Base-by-base conservation (phyloP, 2,113 vertebrate species). In the Carassius gibelio region DNA sequence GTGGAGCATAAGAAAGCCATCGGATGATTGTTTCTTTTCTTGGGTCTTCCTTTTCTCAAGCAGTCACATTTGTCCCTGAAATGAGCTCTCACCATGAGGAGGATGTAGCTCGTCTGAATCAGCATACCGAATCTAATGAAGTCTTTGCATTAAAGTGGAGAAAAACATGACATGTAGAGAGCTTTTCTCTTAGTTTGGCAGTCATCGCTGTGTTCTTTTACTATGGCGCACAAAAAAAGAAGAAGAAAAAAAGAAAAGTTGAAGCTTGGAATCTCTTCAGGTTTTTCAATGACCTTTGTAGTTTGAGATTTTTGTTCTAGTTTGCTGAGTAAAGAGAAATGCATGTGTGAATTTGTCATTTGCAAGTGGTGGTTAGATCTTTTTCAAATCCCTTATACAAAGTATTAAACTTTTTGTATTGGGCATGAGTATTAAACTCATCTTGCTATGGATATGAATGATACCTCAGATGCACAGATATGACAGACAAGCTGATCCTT, bases 91-190 rank as follows among this genome's bases (percentile, higher is more conserved):
- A 17, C 45, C 10, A 6, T 61, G 26, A 48, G 62, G 21, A 48
- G 68, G 48, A 59, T 71, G 48, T 55, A 57, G 75, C 75, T 85
- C 17, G 8, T 82, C 30, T 26, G 34, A 83, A 76, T 83, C 74
- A 55, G 21, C 66, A 38, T 61, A 61, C 6, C 10, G 19, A 74
- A 66, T 81, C 38, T 66, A 66, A 71, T 66, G 30, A 64, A 72
- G 64, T 83, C 61, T 86, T 81, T 59, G 36, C 80, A 82, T 83
- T 50, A 77, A 66, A 17, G 59, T 1, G 8, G 42, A 45, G 62
- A 23, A 81, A 45, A 64, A 64, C 59, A 81, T 66, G 38, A 23
- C 34, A 69, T 14, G 48, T 30, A 21, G 59, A 69, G 26, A 50
- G 26, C 50, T 72, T 2, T 38, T 10, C 2, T n/a, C n/a, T 62